Conservation (phyloP, 2,797 vertebrate genomes). For the Microcaecilia unicolor region DNA sequence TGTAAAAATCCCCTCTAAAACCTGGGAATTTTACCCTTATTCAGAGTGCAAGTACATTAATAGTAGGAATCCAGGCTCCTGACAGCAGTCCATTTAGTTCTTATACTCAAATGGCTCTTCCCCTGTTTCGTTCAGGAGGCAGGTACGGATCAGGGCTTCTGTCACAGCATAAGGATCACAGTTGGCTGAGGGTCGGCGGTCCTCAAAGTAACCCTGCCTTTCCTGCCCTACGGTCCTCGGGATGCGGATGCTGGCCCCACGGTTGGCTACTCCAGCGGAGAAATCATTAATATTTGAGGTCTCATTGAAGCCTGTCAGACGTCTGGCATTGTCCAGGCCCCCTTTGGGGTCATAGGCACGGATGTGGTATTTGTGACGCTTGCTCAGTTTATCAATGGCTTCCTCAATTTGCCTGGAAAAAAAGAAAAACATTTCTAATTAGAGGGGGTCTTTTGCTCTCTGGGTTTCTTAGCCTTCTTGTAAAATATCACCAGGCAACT, state of each 20-base stretch:
- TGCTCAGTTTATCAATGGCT: slow-evolving; percentile 80
- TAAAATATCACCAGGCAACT: too few relatives aligned
- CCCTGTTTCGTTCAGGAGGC: slow-evolving; percentile 81
- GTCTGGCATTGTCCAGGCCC: slow-evolving; percentile 87
- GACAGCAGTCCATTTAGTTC: slow-evolving; percentile 54
- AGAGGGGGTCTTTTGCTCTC: too few relatives aligned
- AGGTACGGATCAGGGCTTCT: slow-evolving; percentile 88
- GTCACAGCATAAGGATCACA: slow-evolving; percentile 89
- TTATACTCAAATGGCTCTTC: slow-evolving; percentile 85
- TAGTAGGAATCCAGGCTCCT: too few relatives aligned
- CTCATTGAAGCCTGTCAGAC: slow-evolving; percentile 85
- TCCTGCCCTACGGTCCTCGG: slow-evolving; percentile 84
- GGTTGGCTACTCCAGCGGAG: slow-evolving; percentile 90
- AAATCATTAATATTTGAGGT: slow-evolving; percentile 95
- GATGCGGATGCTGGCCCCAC: slow-evolving; percentile 89
- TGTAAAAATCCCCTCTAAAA: too few relatives aligned
- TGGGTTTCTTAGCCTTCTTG: too few relatives aligned
- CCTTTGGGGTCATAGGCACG: slow-evolving; percentile 91
- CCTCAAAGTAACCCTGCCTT: slow-evolving; percentile 92
- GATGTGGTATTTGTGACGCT: slow-evolving; percentile 89
- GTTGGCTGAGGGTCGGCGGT: slow-evolving; percentile 92
- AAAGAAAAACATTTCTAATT: too few relatives aligned
- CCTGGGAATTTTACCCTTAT: too few relatives aligned
- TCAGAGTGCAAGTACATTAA: too few relatives aligned
- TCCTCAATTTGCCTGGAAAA: slow-evolving; percentile 78